These are phyloP conservation scores for Copsychus sechellarum DNA, from an alignment of 2,113 vertebrate genomes.

Conservation along the genomic window DNA sequence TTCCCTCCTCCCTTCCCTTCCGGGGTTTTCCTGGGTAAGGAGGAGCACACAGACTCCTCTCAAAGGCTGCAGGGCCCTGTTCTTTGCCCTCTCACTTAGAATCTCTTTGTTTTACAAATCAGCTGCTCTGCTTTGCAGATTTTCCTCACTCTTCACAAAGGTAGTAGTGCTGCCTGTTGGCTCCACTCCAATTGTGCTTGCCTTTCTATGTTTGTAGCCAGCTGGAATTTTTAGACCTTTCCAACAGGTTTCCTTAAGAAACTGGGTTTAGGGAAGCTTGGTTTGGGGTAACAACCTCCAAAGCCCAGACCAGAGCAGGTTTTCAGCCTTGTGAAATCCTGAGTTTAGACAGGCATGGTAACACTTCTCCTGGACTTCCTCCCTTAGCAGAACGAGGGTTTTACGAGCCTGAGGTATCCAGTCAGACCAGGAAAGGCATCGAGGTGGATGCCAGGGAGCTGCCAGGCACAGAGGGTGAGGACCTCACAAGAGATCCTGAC, in stretches of 20 bases:
- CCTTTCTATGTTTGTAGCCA: background rate
- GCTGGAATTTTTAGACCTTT: background rate
- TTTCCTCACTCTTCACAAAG: background rate
- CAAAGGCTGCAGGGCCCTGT: background rate
- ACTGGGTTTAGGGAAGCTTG: background rate
- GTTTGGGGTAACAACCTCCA: background rate
- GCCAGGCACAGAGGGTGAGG: slow-evolving; percentile 20
- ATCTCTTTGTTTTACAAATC: background rate
- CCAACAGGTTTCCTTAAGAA: background rate
- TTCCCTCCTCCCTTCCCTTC: background rate
- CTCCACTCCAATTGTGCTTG: background rate
- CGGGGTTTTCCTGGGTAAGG: accelerated
- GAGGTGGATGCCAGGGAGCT: slow-evolving; percentile 41
- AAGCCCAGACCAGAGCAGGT: background rate
- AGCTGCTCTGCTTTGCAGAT: background rate
- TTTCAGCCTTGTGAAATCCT: background rate
- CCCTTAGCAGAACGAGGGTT: slow-evolving; percentile 5
- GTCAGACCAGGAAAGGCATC: background rate
- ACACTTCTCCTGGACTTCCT: background rate
- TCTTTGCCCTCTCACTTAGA: background rate
- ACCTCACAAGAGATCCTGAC: slow-evolving; percentile 19
- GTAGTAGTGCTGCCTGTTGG: background rate
- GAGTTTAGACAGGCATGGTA: background rate
- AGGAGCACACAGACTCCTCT: accelerated
- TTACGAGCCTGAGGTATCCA: slow-evolving; percentile 53